Evolutionary conservation across 2,113 vertebrate genomes (phyloP), one percentile per base, ranked within the genome.

Genomic region (Labeo rohita): DNA sequence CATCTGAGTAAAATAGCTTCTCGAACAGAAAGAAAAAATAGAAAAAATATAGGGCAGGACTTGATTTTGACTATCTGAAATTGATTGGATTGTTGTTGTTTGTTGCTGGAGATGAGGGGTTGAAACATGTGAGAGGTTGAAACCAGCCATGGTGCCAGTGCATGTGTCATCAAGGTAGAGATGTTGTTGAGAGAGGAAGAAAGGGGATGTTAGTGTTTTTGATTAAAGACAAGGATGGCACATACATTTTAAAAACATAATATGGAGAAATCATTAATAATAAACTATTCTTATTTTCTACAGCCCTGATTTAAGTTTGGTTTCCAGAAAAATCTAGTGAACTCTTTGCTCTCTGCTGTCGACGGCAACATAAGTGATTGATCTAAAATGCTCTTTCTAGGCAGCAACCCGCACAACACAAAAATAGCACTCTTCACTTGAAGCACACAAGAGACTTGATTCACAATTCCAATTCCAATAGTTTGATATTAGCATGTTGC

Each of bases 351-450:
- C 21, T 23, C 72, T 49, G 43, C 73, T 28, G 45, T 75, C 73
- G 23, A 75, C 45, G 8, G 73, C 10, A 75, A 75, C n/a, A 73
- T 73, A 45, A 73, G 21, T 50, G 73, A 75, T 75, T 75, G 45
- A 75, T 75, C 73, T 75, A 75, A 75, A 75, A 75, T 75, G 73
- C 73, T 75, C 73, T 75, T 75, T 75, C 73, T 75, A 75, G 73
- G 73, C 73, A 75, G 43, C 70, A 73, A 47, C 39, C 70, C 39
- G 36, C 70, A 47, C 70, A 73, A 75, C 73, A 75, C 73, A 50
- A 75, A 75, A 75, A 75, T 75, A 75, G 73, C 45, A 75, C 73
- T 75, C 45, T 75, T 45, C 70, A 49, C 73, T 28, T n/a, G 12
- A 75, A 75, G n/a, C 73, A 50, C n/a, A 75, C 45, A 1, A 49